These are phyloP conservation scores for Scolopax mira DNA, from an alignment of 2,113 vertebrate species.

Conservation along the genomic window DNA sequence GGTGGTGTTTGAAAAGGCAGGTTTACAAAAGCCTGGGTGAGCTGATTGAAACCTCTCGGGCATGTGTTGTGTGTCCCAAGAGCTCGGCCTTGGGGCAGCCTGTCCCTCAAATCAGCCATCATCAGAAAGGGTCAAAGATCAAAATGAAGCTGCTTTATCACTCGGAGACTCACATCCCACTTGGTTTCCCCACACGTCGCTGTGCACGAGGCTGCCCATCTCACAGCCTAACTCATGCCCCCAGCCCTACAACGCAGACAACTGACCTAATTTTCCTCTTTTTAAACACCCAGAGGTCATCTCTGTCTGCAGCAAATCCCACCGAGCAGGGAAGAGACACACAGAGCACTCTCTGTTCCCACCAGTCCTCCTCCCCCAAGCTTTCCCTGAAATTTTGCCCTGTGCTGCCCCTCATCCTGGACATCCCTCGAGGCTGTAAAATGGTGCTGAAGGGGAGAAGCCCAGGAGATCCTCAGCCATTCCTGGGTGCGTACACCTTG, in stretches of 20 bases:
- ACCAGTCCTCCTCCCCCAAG: background rate
- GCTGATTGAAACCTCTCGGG: background rate
- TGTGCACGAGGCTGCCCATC: background rate
- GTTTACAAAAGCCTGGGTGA: background rate
- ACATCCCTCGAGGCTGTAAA: background rate
- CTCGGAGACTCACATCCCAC: background rate
- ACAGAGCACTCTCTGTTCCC: background rate
- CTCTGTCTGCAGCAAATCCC: background rate
- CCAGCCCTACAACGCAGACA: conserved; percentile 33
- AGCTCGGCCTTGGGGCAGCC: background rate
- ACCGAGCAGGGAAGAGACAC: background rate
- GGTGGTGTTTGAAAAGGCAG: background rate
- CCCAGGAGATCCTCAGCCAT: background rate
- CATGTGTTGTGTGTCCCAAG: background rate
- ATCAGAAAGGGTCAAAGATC: background rate
- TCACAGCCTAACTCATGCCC: background rate
- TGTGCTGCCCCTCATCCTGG: background rate
- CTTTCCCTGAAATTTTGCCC: background rate
- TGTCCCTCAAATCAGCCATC: background rate
- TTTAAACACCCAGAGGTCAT: conserved; percentile 39
- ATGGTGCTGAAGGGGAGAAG: background rate
- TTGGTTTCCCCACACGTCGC: background rate
- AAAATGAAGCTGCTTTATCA: background rate
- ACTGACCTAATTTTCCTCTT: conserved; percentile 49
- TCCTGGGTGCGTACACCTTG: fast-evolving